phyloP scores from a whole-genome alignment of 1,140 invertebrate species.

The Heliothis virescens region DNA sequence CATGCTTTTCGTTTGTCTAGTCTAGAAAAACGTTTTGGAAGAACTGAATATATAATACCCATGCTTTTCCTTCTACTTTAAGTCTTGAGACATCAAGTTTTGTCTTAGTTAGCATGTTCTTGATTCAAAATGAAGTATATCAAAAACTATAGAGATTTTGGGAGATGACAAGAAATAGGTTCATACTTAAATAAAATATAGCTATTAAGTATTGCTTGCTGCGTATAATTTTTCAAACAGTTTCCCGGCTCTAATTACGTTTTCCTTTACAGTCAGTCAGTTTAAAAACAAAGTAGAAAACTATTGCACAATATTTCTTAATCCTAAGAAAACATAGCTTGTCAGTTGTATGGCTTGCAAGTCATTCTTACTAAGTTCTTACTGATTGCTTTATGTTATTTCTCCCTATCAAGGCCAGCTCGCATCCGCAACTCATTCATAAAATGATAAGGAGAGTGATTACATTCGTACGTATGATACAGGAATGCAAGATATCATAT shows the following conservation, averaged over 20 bases:
- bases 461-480: not conserved
- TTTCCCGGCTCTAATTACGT: not conserved
- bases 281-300: not conserved
- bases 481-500: not conserved
- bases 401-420: not conserved
- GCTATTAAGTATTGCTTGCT: too few species aligned
- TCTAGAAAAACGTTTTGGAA: too few species aligned
- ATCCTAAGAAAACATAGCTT: not conserved
- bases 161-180: too few species aligned
- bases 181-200: too few species aligned
- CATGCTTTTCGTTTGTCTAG: too few species aligned
- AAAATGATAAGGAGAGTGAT: not conserved
- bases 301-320: constrained; percentile 23
- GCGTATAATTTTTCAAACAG: not conserved
- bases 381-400: not conserved
- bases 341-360: not conserved
- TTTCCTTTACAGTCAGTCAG: too few species aligned
- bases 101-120: too few species aligned
- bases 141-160: too few species aligned
- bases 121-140: too few species aligned
- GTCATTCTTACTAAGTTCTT: constrained; percentile 18
- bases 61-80: too few species aligned
- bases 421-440: not conserved
- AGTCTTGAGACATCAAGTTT: too few species aligned
- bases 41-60: too few species aligned